These are phyloP conservation scores for Proisotoma minuta DNA, from an alignment of 2,888 invertebrate species.

Conservation along the genomic window DNA sequence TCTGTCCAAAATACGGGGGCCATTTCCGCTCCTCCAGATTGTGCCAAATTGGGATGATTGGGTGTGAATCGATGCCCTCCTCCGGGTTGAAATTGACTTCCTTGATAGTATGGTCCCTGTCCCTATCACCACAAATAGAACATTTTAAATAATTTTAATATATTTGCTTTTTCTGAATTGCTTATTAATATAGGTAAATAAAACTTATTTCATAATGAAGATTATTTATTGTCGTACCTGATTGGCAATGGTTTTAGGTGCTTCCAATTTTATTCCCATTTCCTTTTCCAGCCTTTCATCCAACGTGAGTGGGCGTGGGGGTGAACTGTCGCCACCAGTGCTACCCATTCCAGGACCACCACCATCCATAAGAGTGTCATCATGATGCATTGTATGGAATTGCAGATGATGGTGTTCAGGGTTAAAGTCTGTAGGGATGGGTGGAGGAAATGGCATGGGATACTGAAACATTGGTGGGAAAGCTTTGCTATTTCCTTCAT, in stretches of 20 bases:
- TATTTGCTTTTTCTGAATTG: not conserved
- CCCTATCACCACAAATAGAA: not conserved
- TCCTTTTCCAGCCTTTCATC: slow-evolving; percentile 61
- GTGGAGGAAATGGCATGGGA: slow-evolving; percentile 9
- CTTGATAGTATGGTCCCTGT: slow-evolving; percentile 17
- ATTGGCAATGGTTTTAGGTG: slow-evolving; percentile 8
- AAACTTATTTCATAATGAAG: not conserved
- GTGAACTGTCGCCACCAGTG: slow-evolving; percentile 46
- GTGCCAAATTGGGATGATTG: not conserved
- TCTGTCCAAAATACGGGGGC: not conserved
- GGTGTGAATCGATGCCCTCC: not conserved
- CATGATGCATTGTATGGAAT: too few species aligned
- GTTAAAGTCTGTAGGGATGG: too few species aligned
- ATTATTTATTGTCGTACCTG: not conserved
- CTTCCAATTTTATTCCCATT: slow-evolving; percentile 52
- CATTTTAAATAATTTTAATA: not conserved
- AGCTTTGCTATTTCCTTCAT: not conserved
- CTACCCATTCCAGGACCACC: not conserved
- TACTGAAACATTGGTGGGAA: not conserved
- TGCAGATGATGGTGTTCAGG: too few species aligned
- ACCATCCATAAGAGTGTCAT: not conserved
- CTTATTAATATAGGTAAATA: not conserved
- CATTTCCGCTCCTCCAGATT: not conserved
- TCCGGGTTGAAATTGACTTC: not conserved
- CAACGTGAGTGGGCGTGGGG: slow-evolving; percentile 59